These are phyloP conservation scores for Siniperca chuatsi DNA, from an alignment of 2,113 vertebrate species.

Conservation along the genomic window DNA sequence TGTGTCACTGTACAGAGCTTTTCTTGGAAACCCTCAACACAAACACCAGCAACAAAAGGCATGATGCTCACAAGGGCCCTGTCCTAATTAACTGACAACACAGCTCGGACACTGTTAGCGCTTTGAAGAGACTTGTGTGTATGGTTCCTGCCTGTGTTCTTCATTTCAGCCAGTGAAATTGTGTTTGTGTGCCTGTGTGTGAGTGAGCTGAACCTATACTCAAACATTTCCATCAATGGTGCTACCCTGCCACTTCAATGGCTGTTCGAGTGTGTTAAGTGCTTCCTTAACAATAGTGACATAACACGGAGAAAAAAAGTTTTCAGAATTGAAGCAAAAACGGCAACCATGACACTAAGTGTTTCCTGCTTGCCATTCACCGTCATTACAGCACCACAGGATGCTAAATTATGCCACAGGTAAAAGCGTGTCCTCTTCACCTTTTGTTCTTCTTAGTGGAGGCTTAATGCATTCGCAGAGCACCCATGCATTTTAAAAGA, in stretches of 20 bases:
- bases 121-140: constrained; percentile 29
- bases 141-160: constrained; percentile 23
- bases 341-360: constrained; percentile 3
- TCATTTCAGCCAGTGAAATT: background rate
- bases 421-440: constrained; percentile 32
- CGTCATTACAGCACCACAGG: background rate
- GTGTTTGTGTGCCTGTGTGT: background rate
- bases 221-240: constrained; percentile 58
- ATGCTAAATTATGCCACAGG: constrained; percentile 13
- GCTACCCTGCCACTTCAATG: constrained; percentile 38
- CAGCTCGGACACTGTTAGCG: constrained; percentile 7
- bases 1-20: background rate
- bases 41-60: constrained; percentile 46
- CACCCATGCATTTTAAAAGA: constrained; percentile 1
- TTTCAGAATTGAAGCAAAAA: background rate
- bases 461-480: constrained; percentile 31
- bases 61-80: constrained; percentile 27
- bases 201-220: constrained; percentile 10
- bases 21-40: constrained; percentile 18
- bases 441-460: constrained; percentile 32
- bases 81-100: constrained; percentile 31
- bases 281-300: constrained; percentile 34
- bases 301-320: background rate
- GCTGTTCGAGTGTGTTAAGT: constrained; percentile 43
- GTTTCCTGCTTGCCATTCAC: constrained; percentile 23